These are phyloP conservation scores for Leucophenga varia DNA, from an alignment of 1,140 invertebrate genomes.

Conservation along the genomic window DNA sequence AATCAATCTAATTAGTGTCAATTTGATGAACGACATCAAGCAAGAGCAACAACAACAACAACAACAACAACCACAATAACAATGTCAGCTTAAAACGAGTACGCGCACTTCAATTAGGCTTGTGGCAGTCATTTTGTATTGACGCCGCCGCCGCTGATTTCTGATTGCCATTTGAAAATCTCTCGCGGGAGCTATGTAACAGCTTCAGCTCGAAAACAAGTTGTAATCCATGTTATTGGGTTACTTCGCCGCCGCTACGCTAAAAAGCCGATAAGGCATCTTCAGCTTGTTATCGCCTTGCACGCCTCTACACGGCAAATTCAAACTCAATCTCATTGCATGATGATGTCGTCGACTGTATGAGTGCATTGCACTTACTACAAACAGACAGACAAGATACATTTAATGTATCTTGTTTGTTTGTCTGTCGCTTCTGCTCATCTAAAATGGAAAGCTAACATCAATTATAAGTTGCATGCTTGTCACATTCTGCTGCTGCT, in stretches of 20 bases:
- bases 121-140: no score
- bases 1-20: constrained; percentile 52
- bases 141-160: no score
- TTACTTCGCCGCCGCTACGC: no score
- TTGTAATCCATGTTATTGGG: constrained; percentile 24
- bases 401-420: constrained; percentile 24
- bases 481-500: no score
- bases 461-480: constrained; percentile 33
- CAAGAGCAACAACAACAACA: background rate
- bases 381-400: no score
- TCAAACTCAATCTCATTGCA: no score
- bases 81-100: background rate
- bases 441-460: constrained; percentile 52
- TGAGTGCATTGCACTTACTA: constrained; percentile 30
- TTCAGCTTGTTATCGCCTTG: no score
- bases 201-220: no score
- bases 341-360: background rate
- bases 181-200: no score
- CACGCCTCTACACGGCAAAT: no score
- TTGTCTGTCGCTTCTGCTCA: constrained; percentile 3
- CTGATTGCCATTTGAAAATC: no score
- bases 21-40: constrained; percentile 17
- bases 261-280: no score
- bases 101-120: constrained; percentile 28
- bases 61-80: background rate